Evolutionary conservation across 1,140 invertebrate genomes (phyloP), one percentile per base, ranked within the genome.

Genomic region (Eupristina koningsbergeri): DNA sequence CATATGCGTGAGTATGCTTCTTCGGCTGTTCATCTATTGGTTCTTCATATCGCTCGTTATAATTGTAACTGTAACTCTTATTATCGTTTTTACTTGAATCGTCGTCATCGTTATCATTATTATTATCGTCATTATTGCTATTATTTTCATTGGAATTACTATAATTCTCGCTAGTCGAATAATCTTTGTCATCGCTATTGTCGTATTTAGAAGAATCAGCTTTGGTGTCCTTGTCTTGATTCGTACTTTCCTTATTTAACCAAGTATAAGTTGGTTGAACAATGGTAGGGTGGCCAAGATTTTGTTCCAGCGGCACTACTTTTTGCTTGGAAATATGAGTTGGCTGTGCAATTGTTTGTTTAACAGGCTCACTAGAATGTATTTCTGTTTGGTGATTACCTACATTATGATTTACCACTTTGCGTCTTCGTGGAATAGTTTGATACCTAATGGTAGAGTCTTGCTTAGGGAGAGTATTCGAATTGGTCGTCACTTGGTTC

Each of bases 1-100:
- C 34, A n/a, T 78, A 71, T 17, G 31, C 11, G n/a, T 9, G 29
- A 5, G 8, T 41, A 22, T 9, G 15, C 1, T 31, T 50, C n/a
- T 2, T 0, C 1, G 34, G 61, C 3, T 19, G 36, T 11, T 78
- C 79, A 13, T 80, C 63, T 0, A 78, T 26, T 0, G 81, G 75
- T 15, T 83, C 81, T 6, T 78, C 81, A 9, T 61, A 41, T 0
- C 81, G 63, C 31, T 83, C 75, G 0, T 41, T 74, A 39, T 83
- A 58, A 61, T 50, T 83, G 22, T 78, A 83, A 45, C 47, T 71
- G 36, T 83, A 83, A 7, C 73, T 41, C 1, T 63, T 53, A 13
- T 74, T 71, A 7, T 19, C 47, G 22, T 61, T 47, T 0, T 31
- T 34, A n/a, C 36, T 39, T 1, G 13, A 41, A 36, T 47, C 63